Conservation (phyloP, 2,888 invertebrate genomes). For the Drosophila paranaensis region DNA sequence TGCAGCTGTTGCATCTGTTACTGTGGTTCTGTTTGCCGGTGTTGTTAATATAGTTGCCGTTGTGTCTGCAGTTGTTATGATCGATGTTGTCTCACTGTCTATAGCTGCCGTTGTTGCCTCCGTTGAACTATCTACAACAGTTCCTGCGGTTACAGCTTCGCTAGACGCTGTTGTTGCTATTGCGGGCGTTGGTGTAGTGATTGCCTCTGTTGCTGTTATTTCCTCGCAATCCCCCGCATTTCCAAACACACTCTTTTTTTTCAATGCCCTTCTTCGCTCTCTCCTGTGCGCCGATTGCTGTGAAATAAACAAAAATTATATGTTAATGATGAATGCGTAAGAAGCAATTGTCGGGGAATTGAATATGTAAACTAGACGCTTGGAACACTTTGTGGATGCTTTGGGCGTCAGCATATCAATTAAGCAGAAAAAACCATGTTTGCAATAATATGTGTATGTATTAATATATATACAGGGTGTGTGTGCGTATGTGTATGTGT, state of each 20-base stretch:
- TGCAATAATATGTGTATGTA: constrained; percentile 28
- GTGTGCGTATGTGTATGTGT: constrained; percentile 27
- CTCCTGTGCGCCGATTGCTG: constrained; percentile 61
- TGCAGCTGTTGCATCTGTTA: constrained; percentile 32
- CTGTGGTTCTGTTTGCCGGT: constrained; percentile 30
- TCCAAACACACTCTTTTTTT: constrained; percentile 57
- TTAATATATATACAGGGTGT: constrained; percentile 38
- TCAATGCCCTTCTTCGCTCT: constrained; percentile 61
- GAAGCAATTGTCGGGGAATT: neutral
- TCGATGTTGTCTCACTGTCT: constrained; percentile 24
- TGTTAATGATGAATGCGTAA: neutral
- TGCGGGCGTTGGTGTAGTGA: constrained; percentile 34
- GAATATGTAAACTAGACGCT: constrained; percentile 9
- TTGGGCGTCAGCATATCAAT: constrained; percentile 41
- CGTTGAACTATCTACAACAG: constrained; percentile 37
- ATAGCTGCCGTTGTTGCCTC: neutral
- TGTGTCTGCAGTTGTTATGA: constrained; percentile 48
- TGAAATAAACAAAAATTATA: constrained; percentile 5
- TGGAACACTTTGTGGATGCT: constrained; percentile 25
- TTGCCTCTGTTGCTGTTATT: constrained; percentile 36
- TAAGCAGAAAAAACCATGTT: constrained; percentile 55
- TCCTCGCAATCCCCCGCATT: constrained; percentile 43
- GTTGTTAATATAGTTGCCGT: constrained; percentile 25
- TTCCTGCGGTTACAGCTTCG: constrained; percentile 18
- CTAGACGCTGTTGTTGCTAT: constrained; percentile 36